Evolutionary conservation across 2,888 invertebrate species (phyloP).

Genomic region (Diaphora mendica): DNA sequence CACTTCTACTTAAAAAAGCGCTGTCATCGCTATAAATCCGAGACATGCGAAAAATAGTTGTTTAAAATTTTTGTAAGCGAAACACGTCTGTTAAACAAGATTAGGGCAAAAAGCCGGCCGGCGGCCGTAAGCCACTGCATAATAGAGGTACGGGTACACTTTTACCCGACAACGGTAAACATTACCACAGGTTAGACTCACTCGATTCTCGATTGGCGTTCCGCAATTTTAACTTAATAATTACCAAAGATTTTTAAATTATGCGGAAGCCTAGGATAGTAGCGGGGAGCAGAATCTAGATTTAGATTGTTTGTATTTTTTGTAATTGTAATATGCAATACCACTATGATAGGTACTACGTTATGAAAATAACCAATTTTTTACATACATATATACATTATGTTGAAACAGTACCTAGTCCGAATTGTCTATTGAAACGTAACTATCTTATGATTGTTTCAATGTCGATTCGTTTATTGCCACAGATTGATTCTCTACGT

Average conservation of each 20-base stretch:
- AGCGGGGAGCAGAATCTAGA: neutral
- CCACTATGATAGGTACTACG: neutral
- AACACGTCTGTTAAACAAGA: constrained; percentile 66
- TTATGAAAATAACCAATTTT: neutral
- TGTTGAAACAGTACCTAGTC: constrained; percentile 17
- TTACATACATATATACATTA: neutral
- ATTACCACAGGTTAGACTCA: constrained; percentile 33
- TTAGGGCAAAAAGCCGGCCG: constrained; percentile 62
- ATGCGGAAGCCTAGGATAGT: neutral
- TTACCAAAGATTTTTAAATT: neutral
- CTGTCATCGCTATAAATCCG: constrained; percentile 53
- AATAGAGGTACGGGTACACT: constrained; percentile 55
- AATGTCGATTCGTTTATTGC: constrained; percentile 57
- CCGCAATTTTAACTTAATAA: neutral
- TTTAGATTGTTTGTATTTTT: too few relatives aligned
- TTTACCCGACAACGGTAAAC: constrained; percentile 43
- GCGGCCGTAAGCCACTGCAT: constrained; percentile 63
- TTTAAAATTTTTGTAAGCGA: constrained; percentile 60
- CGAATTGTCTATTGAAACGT: constrained; percentile 44
- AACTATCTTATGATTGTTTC: constrained; percentile 53
- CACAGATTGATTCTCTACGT: constrained; percentile 52
- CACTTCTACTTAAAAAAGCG: constrained; percentile 36
- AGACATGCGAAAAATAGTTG: constrained; percentile 53
- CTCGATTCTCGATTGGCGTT: constrained; percentile 29
- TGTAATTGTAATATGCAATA: neutral